phyloP scores from a whole-genome alignment of 2,113 vertebrate genomes.

The Amia ocellicauda region DNA sequence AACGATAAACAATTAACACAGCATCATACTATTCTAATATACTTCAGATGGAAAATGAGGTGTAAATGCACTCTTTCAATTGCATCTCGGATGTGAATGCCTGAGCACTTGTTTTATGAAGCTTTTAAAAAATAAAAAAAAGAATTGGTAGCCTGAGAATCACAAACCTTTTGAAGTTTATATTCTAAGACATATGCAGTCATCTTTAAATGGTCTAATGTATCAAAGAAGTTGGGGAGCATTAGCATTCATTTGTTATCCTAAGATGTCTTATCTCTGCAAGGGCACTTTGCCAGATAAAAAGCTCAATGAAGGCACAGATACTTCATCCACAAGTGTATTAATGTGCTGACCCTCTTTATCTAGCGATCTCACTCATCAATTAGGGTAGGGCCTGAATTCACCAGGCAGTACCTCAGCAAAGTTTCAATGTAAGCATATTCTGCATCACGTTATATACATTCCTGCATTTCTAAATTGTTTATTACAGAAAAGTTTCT shows the following conservation, averaged over 20 bases:
- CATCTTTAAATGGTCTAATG: neutral
- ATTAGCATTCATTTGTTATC: slow-evolving; percentile 9
- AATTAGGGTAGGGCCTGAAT: neutral
- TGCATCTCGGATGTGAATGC: neutral
- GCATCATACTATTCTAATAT: neutral
- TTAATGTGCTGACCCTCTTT: slow-evolving; percentile 8
- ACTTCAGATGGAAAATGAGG: neutral
- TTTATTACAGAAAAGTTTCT: too few species aligned
- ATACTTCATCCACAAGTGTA: slow-evolving; percentile 4
- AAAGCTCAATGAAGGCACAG: neutral
- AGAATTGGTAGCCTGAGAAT: neutral
- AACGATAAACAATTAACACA: neutral
- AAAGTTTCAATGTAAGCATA: too few species aligned
- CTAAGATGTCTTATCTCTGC: neutral
- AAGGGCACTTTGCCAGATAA: slow-evolving; percentile 2
- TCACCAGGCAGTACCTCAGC: neutral
- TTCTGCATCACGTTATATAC: too few species aligned
- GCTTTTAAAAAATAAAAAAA: too few species aligned
- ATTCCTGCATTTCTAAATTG: too few species aligned
- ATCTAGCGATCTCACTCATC: slow-evolving; percentile 7
- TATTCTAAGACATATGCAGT: neutral
- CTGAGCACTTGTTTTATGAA: neutral
- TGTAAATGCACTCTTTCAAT: neutral
- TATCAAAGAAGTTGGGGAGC: neutral
- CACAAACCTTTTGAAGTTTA: neutral